Percentiles rank a stretch among this genome's conserved stretches.
Conservation (phyloP, 2,113 vertebrate species). For the Baryphthengus martii region DNA sequence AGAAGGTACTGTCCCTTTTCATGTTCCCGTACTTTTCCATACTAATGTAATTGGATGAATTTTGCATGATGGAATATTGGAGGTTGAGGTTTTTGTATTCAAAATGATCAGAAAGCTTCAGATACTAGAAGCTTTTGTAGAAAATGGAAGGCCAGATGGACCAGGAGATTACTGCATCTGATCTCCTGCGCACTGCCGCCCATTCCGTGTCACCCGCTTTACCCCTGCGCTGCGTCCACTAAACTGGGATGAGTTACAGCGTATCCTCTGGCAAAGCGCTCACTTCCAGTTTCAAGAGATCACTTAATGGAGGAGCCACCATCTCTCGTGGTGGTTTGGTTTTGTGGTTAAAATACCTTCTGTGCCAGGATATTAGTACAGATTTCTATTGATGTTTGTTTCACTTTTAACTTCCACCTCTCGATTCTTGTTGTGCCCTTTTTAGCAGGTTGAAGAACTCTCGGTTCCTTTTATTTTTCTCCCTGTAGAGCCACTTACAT, state of each 20-base stretch:
- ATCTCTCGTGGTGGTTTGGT: neutral
- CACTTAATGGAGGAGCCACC: neutral
- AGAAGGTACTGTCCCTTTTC: neutral
- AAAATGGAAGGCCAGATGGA: slow-evolving; percentile 41
- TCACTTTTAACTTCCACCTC: slow-evolving; percentile 24
- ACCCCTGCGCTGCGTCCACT: neutral
- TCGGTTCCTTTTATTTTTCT: slow-evolving; percentile 5
- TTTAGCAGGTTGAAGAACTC: slow-evolving; percentile 28
- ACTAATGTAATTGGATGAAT: neutral
- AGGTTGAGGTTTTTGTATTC: neutral
- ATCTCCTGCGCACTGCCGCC: neutral
- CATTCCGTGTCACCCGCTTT: neutral
- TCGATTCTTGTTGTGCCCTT: slow-evolving; percentile 31
- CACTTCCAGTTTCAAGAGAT: neutral
- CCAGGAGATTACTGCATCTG: slow-evolving; percentile 28
- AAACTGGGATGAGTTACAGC: neutral
- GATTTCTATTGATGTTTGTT: slow-evolving; percentile 40
- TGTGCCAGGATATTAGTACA: accelerated
- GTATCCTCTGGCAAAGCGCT: accelerated
- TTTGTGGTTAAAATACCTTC: neutral
- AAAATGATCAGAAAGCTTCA: neutral
- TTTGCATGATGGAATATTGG: neutral
- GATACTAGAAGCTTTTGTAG: slow-evolving; percentile 1
- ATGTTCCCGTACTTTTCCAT: neutral
- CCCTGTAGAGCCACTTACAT: neutral